Evolutionary conservation across 2,797 vertebrate species (phyloP).

Genomic region (Galaxias olidus): DNA sequence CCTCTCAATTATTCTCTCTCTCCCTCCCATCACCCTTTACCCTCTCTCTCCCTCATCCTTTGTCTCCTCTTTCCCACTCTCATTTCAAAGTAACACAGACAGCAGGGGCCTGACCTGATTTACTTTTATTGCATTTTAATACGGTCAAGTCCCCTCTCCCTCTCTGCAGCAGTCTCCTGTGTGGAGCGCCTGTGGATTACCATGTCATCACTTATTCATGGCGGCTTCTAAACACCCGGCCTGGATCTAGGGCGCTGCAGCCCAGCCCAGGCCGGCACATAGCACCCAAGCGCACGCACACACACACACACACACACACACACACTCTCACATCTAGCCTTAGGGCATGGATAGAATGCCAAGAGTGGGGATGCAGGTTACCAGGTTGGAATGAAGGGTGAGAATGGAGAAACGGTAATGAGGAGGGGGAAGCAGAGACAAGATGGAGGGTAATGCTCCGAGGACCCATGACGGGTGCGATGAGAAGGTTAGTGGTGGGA

Average conservation of each 20-base stretch:
- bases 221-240: constrained; percentile 49
- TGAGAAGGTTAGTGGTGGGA: background rate
- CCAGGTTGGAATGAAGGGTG: too few species aligned
- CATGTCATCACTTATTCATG: constrained; percentile 76
- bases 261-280: background rate
- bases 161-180: constrained; percentile 45
- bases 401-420: too few species aligned
- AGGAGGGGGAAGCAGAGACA: background rate
- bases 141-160: constrained; percentile 49
- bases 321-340: background rate
- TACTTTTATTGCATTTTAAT: constrained; percentile 70
- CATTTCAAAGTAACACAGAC: constrained; percentile 38
- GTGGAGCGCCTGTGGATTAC: constrained; percentile 56
- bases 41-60: constrained; percentile 12
- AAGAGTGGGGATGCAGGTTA: too few species aligned
- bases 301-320: background rate
- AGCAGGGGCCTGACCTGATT: constrained; percentile 66
- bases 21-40: constrained; percentile 7
- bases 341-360: too few species aligned
- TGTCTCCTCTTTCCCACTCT: constrained; percentile 11
- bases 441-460: background rate
- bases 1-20: background rate
- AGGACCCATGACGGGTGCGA: background rate
- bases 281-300: too few species aligned
- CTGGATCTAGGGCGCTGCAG: background rate